Evolutionary conservation across 2,797 vertebrate genomes (phyloP).

Genomic region (Intellagama lesueurii): DNA sequence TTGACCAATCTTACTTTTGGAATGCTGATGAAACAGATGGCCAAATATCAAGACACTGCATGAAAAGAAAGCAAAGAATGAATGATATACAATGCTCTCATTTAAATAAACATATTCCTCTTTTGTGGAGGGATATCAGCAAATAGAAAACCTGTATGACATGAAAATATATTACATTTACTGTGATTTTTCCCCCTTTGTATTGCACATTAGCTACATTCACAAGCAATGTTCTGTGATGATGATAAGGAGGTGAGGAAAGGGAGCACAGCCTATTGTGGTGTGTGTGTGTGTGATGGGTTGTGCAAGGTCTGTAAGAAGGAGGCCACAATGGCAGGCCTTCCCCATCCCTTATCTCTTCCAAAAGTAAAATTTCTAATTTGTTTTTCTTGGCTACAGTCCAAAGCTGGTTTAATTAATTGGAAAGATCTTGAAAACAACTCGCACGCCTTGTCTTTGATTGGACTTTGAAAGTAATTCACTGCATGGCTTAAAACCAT

Average conservation of each 20-base stretch:
- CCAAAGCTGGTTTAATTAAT: background rate
- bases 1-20: background rate
- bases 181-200: background rate
- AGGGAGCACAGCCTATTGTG: too few relatives aligned
- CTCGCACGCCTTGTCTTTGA: slow-evolving; percentile 4
- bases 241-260: too few relatives aligned
- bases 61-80: background rate
- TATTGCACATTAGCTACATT: background rate
- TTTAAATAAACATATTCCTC: background rate
- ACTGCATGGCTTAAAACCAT: slow-evolving; percentile 8
- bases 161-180: background rate
- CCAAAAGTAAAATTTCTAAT: background rate
- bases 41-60: background rate
- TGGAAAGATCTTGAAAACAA: background rate
- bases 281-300: too few relatives aligned
- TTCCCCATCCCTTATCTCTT: background rate
- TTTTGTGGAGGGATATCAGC: background rate
- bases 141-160: background rate
- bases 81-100: background rate
- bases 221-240: background rate
- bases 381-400: background rate
- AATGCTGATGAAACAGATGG: background rate
- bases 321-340: too few relatives aligned
- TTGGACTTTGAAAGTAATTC: slow-evolving; percentile 4
- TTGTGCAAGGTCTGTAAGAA: too few relatives aligned